Evolutionary conservation across 2,113 vertebrate species (phyloP), one percentile per base, ranked within the genome.

Genomic region (Dendropsophus ebraccatus): DNA sequence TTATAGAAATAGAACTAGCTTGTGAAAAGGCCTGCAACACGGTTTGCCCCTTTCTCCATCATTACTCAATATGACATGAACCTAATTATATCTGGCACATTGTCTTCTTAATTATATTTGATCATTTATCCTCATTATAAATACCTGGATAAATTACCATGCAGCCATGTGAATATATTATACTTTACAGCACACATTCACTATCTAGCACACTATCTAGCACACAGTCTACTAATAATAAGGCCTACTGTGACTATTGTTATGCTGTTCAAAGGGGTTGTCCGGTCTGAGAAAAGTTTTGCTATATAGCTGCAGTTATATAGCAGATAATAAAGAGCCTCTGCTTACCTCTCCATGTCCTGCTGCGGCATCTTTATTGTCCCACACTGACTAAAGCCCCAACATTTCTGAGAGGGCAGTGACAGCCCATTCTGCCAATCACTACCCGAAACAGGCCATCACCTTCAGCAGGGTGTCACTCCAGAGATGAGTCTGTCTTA

Each of bases 71-170:
- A 70, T 70, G 67, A 70, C 67, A 70, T 41, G 35, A 23, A 70
- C 37, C 67, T 70, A 70, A 70, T 70, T 41, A 70, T 70, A 70
- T 70, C 67, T 70, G 67, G 35, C 67, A 70, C 35, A 41, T 37
- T 70, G 67, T 70, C 67, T 70, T 41, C 67, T 12, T 70, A 70
- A 70, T 70, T 70, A 70, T 41, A 70, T 70, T 21, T 70, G 67
- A 70, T 70, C 67, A 70, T 70, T 70, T 70, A 70, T 70, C 19
- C 67, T 70, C 67, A 70, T 70, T 70, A 70, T 41, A 37, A 70
- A 19, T 21, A 70, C 67, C 35, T 70, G 67, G 10, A 70, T 70
- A 70, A 37, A 70, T 70, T 19, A 37, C 32, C 21, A 41, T 70
- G 67, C 32, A 41, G 67, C 67, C 19, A 23, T 37, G 41, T 70